Evolutionary conservation across 2,797 vertebrate species (phyloP).

Genomic region (Micrastur ruficollis): DNA sequence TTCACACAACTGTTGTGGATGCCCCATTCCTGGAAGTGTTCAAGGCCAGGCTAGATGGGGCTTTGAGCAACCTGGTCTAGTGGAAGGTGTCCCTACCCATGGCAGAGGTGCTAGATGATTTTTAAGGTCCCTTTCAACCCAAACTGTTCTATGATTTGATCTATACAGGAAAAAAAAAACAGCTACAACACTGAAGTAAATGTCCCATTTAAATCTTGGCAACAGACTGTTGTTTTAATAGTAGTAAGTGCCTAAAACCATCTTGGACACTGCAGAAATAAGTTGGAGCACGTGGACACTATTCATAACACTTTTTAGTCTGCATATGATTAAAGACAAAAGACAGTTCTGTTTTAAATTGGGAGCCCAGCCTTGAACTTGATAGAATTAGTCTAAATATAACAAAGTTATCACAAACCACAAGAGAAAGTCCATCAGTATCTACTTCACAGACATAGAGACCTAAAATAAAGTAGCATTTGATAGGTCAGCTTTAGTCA

Average conservation of each 20-base stretch:
- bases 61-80: no score
- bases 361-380: background rate
- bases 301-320: background rate
- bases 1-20: background rate
- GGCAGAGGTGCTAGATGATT: no score
- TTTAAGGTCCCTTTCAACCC: no score
- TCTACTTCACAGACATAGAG: background rate
- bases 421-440: background rate
- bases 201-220: background rate
- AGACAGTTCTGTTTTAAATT: background rate
- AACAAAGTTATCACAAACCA: background rate
- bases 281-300: background rate
- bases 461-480: background rate
- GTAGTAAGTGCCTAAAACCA: background rate
- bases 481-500: background rate
- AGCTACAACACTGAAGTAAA: background rate
- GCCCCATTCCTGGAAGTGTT: no score
- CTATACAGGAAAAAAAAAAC: background rate
- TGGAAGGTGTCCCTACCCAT: no score
- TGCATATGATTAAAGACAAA: background rate
- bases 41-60: no score
- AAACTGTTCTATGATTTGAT: no score
- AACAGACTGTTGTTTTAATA: background rate
- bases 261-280: background rate
- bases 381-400: background rate